A percentile compares a stretch with the other conserved stretches of the same genome.
These are phyloP conservation scores for Peromyscus leucopus DNA, from an alignment of 2,113 vertebrate genomes.

Conservation along the genomic window DNA sequence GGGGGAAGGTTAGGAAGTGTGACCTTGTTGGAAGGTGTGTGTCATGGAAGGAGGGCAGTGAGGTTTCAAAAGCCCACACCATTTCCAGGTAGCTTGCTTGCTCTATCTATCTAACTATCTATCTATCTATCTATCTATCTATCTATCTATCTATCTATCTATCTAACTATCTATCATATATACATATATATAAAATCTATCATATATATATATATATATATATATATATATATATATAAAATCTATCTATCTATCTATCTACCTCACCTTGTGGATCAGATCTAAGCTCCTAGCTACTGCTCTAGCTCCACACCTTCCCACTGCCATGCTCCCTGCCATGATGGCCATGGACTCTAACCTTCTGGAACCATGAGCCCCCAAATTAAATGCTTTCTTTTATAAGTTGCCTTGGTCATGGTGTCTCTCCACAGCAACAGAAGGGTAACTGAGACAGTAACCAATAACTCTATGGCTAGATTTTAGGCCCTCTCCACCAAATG, in stretches of 20 bases:
- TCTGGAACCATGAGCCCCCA: background rate
- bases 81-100: background rate
- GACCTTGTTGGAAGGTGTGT: background rate
- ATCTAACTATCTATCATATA: background rate
- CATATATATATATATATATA: too few species aligned
- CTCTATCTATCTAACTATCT: background rate
- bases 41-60: background rate
- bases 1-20: background rate
- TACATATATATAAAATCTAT: too few species aligned
- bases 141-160: background rate
- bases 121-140: too few species aligned
- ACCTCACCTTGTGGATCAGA: background rate
- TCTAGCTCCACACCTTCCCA: too few species aligned
- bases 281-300: background rate
- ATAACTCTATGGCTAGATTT: background rate
- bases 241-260: background rate
- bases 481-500: background rate
- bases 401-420: background rate
- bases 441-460: background rate
- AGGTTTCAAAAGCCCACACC: background rate
- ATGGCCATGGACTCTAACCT: background rate
- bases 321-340: background rate
- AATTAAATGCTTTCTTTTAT: background rate
- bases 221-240: too few species aligned
- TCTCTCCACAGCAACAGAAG: background rate